phyloP scores from a whole-genome alignment of 2,888 invertebrate genomes.

The Drosophila percnosoma region DNA sequence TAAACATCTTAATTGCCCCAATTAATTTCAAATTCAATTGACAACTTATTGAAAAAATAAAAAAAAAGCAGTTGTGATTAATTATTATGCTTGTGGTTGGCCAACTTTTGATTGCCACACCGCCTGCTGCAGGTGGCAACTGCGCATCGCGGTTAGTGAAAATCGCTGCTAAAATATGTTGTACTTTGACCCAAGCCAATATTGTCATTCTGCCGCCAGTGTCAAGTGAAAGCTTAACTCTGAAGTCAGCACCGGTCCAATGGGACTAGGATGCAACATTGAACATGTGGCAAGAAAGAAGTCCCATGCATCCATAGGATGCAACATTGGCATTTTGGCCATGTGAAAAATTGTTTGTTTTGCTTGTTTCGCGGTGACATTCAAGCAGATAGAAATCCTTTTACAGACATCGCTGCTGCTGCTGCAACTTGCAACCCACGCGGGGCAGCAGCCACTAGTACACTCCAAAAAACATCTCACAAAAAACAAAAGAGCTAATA shows the following conservation, averaged over 20 bases:
- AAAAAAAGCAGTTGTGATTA: neutral
- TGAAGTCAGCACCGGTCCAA: slow-evolving; percentile 1
- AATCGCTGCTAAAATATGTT: slow-evolving; percentile 52
- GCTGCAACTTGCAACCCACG: slow-evolving; percentile 23
- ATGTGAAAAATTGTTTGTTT: slow-evolving; percentile 58
- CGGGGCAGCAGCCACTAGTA: neutral
- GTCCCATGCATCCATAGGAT: neutral
- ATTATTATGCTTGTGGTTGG: neutral
- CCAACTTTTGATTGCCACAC: slow-evolving; percentile 35
- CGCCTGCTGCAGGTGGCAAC: slow-evolving; percentile 10
- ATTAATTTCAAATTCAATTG: slow-evolving; percentile 32
- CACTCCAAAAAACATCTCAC: neutral
- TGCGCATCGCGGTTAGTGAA: slow-evolving; percentile 58
- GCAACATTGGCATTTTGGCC: slow-evolving; percentile 10
- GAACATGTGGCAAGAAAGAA: neutral
- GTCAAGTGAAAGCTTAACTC: slow-evolving; percentile 61
- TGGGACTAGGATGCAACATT: slow-evolving; percentile 41
- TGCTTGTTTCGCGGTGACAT: slow-evolving; percentile 59
- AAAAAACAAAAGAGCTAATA: too few species aligned
- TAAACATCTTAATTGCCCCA: slow-evolving; percentile 16
- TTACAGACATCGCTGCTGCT: slow-evolving; percentile 13
- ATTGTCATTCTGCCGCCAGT: slow-evolving; percentile 51
- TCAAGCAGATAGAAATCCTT: slow-evolving; percentile 65
- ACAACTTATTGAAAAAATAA: neutral
- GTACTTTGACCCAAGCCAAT: slow-evolving; percentile 72